Conservation (phyloP, 1,140 invertebrate species). For the Cotesia vestalis region DNA sequence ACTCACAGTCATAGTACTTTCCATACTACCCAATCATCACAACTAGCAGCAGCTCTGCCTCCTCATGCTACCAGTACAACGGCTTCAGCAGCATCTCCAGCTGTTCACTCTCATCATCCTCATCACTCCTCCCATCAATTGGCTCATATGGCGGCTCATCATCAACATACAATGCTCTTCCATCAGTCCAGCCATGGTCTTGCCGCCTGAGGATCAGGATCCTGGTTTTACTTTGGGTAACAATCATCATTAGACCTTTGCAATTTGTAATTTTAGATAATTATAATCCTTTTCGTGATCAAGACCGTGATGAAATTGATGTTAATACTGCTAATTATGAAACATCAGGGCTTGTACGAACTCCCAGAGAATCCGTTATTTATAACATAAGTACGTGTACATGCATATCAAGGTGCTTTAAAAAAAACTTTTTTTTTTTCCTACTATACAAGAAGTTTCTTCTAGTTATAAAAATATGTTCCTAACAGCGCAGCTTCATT, state of each 20-base stretch:
- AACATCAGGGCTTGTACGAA: slow-evolving; percentile 5
- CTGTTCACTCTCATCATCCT: slow-evolving; percentile 41
- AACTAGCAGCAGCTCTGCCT: slow-evolving; percentile 46
- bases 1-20: slow-evolving; percentile 34
- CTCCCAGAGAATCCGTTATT: slow-evolving; percentile 33
- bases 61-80: slow-evolving; percentile 28
- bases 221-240: not conserved
- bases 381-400: slow-evolving; percentile 24
- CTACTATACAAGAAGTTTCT: too few relatives aligned
- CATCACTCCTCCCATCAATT: slow-evolving; percentile 56
- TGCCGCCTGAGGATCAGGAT: slow-evolving; percentile 50
- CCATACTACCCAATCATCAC: slow-evolving; percentile 53
- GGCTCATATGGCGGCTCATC: slow-evolving; percentile 52
- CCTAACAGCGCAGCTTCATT: too few relatives aligned
- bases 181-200: slow-evolving; percentile 62
- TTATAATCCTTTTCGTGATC: not conserved
- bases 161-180: slow-evolving; percentile 56
- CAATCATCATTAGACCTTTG: not conserved
- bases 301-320: not conserved
- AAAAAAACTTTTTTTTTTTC: too few relatives aligned
- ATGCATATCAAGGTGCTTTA: not conserved
- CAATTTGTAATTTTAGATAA: not conserved
- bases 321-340: not conserved
- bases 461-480: too few relatives aligned
- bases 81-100: slow-evolving; percentile 40